Evolutionary conservation across 2,113 vertebrate species (phyloP).

Genomic region (Gnathonemus echidnorhynchus): DNA sequence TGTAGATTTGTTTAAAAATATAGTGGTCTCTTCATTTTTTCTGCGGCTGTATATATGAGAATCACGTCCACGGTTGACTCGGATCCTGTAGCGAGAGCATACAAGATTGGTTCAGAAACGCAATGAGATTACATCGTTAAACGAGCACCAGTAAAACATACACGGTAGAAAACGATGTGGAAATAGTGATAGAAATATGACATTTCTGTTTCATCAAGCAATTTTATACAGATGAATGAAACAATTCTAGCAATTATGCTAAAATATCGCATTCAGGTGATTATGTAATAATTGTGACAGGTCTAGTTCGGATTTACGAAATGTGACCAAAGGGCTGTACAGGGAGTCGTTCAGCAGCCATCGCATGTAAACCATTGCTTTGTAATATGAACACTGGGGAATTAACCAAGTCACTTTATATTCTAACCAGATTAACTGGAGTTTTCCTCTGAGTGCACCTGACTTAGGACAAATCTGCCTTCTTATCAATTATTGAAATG

Average conservation of each 20-base stretch:
- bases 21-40: not conserved
- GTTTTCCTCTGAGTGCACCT: slow-evolving; percentile 31
- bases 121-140: not conserved
- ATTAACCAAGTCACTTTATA: slow-evolving; percentile 26
- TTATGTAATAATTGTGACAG: not conserved
- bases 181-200: too few relatives aligned
- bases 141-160: not conserved
- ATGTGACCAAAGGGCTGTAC: not conserved
- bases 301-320: not conserved
- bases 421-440: slow-evolving; percentile 31
- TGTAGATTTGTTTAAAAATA: too few relatives aligned
- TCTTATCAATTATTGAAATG: slow-evolving; percentile 3
- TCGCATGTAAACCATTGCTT: not conserved
- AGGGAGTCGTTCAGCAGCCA: not conserved
- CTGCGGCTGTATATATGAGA: not conserved
- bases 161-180: not conserved
- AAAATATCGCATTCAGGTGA: not conserved
- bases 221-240: not conserved
- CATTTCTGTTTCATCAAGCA: not conserved
- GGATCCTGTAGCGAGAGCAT: not conserved
- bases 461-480: slow-evolving; percentile 10
- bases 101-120: not conserved
- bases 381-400: slow-evolving; percentile 21
- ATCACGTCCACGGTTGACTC: not conserved
- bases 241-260: not conserved